Conservation (phyloP, 2,888 invertebrate genomes). For the Acrobasis consociella region DNA sequence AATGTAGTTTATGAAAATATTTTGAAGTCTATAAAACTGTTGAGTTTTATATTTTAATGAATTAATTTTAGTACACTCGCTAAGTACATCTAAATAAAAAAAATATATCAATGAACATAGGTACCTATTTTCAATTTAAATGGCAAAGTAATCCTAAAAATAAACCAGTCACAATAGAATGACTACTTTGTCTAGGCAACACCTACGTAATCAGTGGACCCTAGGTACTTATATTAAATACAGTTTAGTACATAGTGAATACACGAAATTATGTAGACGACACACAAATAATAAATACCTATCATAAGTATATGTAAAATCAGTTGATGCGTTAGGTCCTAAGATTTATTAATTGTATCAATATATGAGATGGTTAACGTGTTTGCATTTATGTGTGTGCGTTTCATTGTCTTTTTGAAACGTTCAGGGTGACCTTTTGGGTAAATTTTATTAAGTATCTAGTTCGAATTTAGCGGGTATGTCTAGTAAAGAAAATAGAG, state of each 20-base stretch:
- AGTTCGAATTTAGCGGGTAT: no score
- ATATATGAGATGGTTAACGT: not conserved
- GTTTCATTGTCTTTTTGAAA: not conserved
- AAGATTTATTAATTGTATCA: conserved; percentile 3
- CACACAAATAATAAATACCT: conserved; percentile 20
- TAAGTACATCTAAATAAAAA: conserved; percentile 12
- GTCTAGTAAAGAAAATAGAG: no score
- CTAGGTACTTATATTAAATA: conserved; percentile 53
- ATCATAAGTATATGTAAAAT: conserved; percentile 5
- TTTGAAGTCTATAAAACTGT: conserved; percentile 1
- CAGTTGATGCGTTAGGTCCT: conserved; percentile 6
- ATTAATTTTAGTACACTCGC: not conserved
- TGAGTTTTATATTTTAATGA: not conserved
- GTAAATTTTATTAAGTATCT: no score
- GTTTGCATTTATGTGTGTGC: not conserved
- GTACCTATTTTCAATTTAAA: not conserved
- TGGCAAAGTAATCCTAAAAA: not conserved
- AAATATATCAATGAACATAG: no score
- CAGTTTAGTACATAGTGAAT: conserved; percentile 23
- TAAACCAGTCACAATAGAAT: conserved; percentile 6
- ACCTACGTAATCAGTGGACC: conserved; percentile 56
- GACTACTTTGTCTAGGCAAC: conserved; percentile 17
- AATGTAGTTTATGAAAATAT: conserved; percentile 6
- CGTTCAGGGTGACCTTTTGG: no score
- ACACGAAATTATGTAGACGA: conserved; percentile 15